A percentile compares a stretch with the other conserved stretches of the same genome.
phyloP scores from a whole-genome alignment of 2,888 invertebrate genomes.

The Pandemis heparana region DNA sequence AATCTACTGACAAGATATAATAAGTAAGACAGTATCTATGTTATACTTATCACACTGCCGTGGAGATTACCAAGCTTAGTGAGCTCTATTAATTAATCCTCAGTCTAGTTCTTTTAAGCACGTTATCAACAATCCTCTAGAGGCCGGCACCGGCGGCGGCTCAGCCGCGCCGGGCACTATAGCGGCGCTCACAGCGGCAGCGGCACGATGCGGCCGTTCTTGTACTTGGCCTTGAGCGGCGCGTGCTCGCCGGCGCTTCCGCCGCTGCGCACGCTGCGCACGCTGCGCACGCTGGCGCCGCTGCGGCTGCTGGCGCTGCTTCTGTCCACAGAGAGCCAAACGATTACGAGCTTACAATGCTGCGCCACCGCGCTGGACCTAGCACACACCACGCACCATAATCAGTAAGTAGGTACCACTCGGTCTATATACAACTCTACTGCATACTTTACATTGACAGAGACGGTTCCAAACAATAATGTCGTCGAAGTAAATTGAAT shows the following conservation, averaged over 20 bases:
- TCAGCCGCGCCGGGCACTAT: neutral
- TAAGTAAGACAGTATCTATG: neutral
- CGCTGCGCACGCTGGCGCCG: slow-evolving; percentile 29
- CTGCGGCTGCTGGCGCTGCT: slow-evolving; percentile 34
- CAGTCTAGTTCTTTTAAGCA: neutral
- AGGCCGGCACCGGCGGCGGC: neutral
- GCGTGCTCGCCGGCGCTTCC: slow-evolving; percentile 53
- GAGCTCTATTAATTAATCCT: slow-evolving; percentile 8
- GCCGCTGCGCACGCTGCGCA: slow-evolving; percentile 39
- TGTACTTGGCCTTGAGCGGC: neutral
- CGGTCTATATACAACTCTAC: too few species aligned
- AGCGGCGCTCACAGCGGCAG: slow-evolving; percentile 51
- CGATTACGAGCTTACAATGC: slow-evolving; percentile 39
- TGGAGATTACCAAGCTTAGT: neutral
- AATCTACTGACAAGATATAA: neutral
- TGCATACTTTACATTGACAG: too few species aligned
- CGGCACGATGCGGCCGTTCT: slow-evolving; percentile 61
- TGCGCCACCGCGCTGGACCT: slow-evolving; percentile 26
- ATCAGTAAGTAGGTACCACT: neutral
- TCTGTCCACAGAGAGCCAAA: slow-evolving; percentile 41
- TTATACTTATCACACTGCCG: neutral
- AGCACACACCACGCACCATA: neutral
- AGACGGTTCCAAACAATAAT: too few species aligned
- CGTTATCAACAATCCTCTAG: slow-evolving; percentile 4
- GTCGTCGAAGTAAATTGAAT: too few species aligned